Conservation (phyloP, 2,113 vertebrate species). For the Asarcornis scutulata region DNA sequence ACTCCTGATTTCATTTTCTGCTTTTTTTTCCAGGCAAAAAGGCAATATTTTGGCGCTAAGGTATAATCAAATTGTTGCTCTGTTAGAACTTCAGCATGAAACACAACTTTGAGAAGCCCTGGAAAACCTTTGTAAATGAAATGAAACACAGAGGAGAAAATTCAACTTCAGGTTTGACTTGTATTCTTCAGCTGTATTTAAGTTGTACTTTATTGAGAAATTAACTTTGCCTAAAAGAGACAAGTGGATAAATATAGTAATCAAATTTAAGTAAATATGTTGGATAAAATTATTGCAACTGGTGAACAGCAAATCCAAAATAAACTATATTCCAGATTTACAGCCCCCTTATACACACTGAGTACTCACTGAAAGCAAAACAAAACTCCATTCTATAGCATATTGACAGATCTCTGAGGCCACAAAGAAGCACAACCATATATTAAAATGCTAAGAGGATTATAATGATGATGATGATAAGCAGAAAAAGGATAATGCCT, state of each 20-base stretch:
- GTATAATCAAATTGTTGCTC: neutral
- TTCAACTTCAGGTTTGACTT: neutral
- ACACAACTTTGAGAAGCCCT: neutral
- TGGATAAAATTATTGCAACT: neutral
- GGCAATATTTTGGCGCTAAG: neutral
- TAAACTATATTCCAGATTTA: slow-evolving; percentile 6
- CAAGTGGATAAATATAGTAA: neutral
- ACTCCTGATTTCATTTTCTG: neutral
- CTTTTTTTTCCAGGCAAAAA: neutral
- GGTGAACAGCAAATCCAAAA: neutral
- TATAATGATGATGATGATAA: slow-evolving; percentile 59
- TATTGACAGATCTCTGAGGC: neutral
- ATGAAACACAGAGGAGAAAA: neutral
- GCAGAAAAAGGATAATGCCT: slow-evolving; percentile 56
- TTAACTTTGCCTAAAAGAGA: neutral
- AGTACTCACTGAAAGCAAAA: neutral
- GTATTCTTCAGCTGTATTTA: neutral
- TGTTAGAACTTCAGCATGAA: neutral
- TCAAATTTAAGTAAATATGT: slow-evolving; percentile 1
- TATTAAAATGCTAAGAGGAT: slow-evolving; percentile 56
- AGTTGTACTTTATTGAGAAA: neutral
- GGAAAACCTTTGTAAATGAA: neutral
- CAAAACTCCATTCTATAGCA: neutral
- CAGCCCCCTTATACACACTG: neutral
- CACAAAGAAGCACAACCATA: slow-evolving; percentile 18